phyloP scores from a whole-genome alignment of 2,888 invertebrate genomes.

The Luperina testacea region DNA sequence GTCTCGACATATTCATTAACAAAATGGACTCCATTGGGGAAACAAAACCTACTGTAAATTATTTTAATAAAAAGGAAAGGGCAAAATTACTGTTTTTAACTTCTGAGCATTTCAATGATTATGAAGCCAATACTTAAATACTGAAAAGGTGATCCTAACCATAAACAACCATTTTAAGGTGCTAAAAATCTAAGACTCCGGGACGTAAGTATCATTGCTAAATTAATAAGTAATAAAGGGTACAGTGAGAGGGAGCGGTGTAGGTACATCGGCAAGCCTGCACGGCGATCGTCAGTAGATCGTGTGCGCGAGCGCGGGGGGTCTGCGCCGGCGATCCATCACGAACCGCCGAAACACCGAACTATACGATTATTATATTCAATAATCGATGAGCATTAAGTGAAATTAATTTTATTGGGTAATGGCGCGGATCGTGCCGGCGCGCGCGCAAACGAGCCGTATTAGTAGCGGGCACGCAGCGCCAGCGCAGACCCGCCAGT shows the following conservation, averaged over 20 bases:
- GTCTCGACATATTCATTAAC: not conserved
- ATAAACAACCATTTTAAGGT: not conserved
- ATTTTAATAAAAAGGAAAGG: not conserved
- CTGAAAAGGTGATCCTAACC: not conserved
- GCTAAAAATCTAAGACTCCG: not conserved
- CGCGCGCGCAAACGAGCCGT: conserved; percentile 84
- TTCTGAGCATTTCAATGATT: not conserved
- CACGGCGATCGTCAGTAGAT: conserved; percentile 71
- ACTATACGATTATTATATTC: conserved; percentile 87
- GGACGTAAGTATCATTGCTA: conserved; percentile 1
- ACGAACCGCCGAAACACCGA: conserved; percentile 82
- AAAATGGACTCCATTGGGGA: not conserved
- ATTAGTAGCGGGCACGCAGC: conserved; percentile 74
- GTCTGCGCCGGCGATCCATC: conserved; percentile 84
- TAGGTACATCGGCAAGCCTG: conserved; percentile 51
- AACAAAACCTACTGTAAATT: not conserved
- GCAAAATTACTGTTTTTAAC: not conserved
- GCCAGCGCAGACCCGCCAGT: conserved; percentile 55
- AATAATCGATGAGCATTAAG: conserved; percentile 89
- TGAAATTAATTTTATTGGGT: conserved; percentile 89
- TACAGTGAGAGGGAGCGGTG: conserved; percentile 19
- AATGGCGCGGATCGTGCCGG: conserved; percentile 86
- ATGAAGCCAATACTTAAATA: not conserved
- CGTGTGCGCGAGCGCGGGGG: conserved; percentile 84
- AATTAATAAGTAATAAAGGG: conserved; percentile 26